Conservation (phyloP, 2,113 vertebrate genomes). For the Fukomys damarensis region DNA sequence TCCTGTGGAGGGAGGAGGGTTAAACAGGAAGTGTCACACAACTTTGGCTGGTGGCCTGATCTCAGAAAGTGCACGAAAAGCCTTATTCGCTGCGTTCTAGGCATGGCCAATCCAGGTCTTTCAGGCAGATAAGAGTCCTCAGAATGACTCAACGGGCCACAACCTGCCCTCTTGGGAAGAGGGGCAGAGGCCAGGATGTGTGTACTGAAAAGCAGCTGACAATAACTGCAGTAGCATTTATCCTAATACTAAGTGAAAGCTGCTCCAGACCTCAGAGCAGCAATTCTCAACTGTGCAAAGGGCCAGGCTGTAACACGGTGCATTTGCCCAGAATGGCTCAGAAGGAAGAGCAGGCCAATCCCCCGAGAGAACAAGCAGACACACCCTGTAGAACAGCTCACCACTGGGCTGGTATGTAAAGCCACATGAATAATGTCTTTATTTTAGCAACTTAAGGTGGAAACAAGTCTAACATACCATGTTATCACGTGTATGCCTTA, state of each 20-base stretch:
- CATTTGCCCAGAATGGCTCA: not conserved
- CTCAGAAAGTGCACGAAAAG: not conserved
- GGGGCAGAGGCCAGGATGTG: not conserved
- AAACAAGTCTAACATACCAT: not conserved
- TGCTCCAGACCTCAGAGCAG: not conserved
- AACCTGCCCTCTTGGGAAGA: fast-evolving
- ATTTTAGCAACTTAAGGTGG: not conserved
- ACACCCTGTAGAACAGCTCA: not conserved
- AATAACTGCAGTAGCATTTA: not conserved
- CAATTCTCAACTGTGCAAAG: not conserved
- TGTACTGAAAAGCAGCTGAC: not conserved
- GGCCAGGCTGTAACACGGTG: no score
- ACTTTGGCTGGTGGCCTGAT: fast-evolving
- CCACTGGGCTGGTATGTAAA: not conserved
- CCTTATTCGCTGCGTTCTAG: fast-evolving
- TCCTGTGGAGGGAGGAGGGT: no score
- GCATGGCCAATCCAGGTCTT: no score
- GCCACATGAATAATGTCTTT: not conserved
- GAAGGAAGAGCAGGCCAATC: no score
- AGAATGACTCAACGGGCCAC: fast-evolving
- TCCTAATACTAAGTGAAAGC: not conserved
- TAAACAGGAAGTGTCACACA: not conserved
- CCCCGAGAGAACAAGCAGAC: not conserved
- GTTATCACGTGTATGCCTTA: not conserved
- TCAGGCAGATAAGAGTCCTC: not conserved